These are phyloP conservation scores for Callyntrura guangdongensis DNA, from an alignment of 2,888 invertebrate genomes.

Conservation along the genomic window DNA sequence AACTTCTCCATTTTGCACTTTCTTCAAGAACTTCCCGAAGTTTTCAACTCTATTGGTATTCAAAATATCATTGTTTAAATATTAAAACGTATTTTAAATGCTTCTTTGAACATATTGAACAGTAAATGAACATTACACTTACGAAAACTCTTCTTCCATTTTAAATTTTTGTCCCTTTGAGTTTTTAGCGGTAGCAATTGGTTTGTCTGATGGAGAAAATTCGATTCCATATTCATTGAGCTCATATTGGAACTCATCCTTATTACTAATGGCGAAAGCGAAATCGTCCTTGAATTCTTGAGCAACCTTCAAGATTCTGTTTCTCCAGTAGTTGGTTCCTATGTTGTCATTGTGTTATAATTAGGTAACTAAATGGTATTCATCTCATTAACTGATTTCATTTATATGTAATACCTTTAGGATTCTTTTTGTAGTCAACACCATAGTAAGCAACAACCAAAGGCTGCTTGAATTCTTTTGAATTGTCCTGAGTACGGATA, in stretches of 20 bases:
- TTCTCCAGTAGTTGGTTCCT: constrained; percentile 99
- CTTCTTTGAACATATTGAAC: no score
- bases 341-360: no score
- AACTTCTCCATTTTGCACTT: constrained; percentile 92
- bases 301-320: constrained; percentile 96
- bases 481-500: constrained; percentile 94
- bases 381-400: neutral
- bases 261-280: constrained; percentile 96
- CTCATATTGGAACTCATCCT: constrained; percentile 97
- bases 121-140: constrained; percentile 48
- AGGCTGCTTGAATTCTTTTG: constrained; percentile 95
- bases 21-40: constrained; percentile 94
- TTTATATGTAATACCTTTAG: constrained; percentile 90
- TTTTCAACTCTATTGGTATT: constrained; percentile 90
- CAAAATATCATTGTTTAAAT: neutral
- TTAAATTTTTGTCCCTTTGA: constrained; percentile 95
- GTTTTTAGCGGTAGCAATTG: constrained; percentile 94
- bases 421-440: constrained; percentile 98
- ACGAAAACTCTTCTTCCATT: constrained; percentile 93
- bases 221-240: constrained; percentile 97
- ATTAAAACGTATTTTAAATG: no score
- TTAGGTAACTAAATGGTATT: neutral
- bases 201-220: constrained; percentile 95
- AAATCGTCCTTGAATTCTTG: constrained; percentile 90
- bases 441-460: constrained; percentile 96